These are phyloP conservation scores for Isotomurus palustris DNA, from an alignment of 2,888 invertebrate species.

Conservation along the genomic window DNA sequence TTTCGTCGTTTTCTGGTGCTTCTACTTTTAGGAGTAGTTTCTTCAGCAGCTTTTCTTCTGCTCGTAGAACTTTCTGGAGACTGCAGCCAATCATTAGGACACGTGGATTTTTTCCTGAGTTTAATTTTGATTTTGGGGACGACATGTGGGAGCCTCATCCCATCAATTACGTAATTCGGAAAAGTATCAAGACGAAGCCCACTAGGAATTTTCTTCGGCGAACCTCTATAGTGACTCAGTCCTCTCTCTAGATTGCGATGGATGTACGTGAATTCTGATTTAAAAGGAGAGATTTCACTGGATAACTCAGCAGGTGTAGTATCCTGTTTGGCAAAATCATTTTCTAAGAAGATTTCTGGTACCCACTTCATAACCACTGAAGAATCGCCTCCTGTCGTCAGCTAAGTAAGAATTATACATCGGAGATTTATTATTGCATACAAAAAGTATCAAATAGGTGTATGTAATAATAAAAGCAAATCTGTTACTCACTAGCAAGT, in stretches of 20 bases:
- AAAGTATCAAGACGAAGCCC: not conserved
- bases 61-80: not conserved
- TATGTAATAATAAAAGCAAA: too few relatives aligned
- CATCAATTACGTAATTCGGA: slow-evolving; percentile 10
- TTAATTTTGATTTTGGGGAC: slow-evolving; percentile 6
- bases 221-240: not conserved
- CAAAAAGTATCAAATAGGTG: too few relatives aligned
- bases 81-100: not conserved
- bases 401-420: too few relatives aligned
- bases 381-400: slow-evolving; percentile 8
- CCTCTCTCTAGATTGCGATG: not conserved
- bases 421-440: not conserved
- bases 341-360: not conserved
- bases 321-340: not conserved
- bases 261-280: slow-evolving; percentile 3
- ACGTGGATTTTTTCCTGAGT: not conserved
- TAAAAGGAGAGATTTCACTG: not conserved
- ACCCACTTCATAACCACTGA: slow-evolving; percentile 3
- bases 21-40: slow-evolving; percentile 1
- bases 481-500: not conserved
- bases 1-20: slow-evolving; percentile 2
- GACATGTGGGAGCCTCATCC: slow-evolving; percentile 10
- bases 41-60: not conserved
- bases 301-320: not conserved
- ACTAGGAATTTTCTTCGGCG: too few relatives aligned